phyloP scores from a whole-genome alignment of 1,140 invertebrate species.

The Euglossa dilemma region DNA sequence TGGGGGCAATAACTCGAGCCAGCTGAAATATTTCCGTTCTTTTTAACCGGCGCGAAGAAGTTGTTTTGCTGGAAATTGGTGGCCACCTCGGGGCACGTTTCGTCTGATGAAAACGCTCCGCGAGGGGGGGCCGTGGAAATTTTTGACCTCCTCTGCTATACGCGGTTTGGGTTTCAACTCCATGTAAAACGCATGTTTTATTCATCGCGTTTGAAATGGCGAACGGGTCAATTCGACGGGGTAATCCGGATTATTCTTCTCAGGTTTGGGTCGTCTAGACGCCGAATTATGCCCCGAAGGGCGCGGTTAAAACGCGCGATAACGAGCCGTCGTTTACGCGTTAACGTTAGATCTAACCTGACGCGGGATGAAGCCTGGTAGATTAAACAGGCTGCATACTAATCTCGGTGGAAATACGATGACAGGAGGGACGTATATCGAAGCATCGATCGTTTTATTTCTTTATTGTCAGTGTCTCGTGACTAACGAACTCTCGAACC shows the following conservation, averaged over 20 bases:
- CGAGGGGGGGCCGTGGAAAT: neutral
- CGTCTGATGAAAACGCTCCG: neutral
- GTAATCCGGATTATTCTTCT: neutral
- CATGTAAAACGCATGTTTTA: neutral
- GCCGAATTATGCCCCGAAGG: too few species aligned
- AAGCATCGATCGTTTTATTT: too few species aligned
- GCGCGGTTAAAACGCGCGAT: neutral
- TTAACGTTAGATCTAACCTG: too few species aligned
- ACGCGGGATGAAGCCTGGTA: too few species aligned
- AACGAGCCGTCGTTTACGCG: too few species aligned
- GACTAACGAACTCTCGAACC: too few species aligned
- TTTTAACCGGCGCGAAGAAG: neutral
- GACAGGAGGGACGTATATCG: too few species aligned
- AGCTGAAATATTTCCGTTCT: slow-evolving; percentile 11
- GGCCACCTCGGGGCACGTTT: slow-evolving; percentile 11
- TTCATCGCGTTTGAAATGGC: neutral
- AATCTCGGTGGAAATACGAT: too few species aligned
- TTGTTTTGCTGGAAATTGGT: neutral
- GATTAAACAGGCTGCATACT: too few species aligned
- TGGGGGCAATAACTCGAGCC: neutral
- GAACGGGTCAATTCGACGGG: neutral
- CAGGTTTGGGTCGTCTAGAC: too few species aligned
- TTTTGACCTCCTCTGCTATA: neutral
- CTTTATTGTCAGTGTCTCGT: too few species aligned
- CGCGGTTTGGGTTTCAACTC: neutral